Base-by-base conservation (phyloP, 2,797 vertebrate genomes). In the Muscicapa striata region DNA sequence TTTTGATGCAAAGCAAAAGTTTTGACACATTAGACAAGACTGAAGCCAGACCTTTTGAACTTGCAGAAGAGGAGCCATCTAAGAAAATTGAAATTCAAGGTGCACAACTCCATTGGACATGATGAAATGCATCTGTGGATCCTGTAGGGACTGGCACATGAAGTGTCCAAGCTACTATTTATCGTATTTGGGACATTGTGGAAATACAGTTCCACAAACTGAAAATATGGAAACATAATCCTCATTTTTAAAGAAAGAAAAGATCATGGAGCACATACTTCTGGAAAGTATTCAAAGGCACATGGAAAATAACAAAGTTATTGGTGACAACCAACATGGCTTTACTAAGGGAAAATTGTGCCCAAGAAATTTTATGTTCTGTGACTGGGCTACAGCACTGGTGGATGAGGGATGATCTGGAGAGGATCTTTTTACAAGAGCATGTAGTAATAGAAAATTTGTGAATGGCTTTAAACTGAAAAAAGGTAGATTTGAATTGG, bases 91-190 rank as follows among this genome's bases (percentile, higher is more conserved):
- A n/a, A 76, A 45, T 12, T 46, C 45, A 46, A 46, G 22, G 14
- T 64, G 6, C 20, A 16, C 0, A 0, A 45, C 10, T 30, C 17
- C 21, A 11, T 30, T 23, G 2, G 29, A 49, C 13, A 10, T 11
- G 14, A 57, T 30, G 17, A 48, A 43, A 45, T 51, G 5, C 57
- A 9, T 13, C 8, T 22, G n/a, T 9, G 3, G 21, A 24, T 57
- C 32, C 27, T 63, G 6, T 51, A 55, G 8, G 14, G 17, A 26
- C 29, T 70, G 49, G 11, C 17, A 30, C 0, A 19, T 26, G 13
- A 57, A 63, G 21, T 51, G 4, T 24, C 5, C 22, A 64, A 70
- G 20, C 4, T 58, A 51, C 10, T 45, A 19, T 34, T 57, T 17
- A 14, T 40, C 4, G 5, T 52, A 34, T 40, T 45, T 34, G 24